Evolutionary conservation across 2,888 invertebrate species (phyloP).

Genomic region (Drosophila seclusa): DNA sequence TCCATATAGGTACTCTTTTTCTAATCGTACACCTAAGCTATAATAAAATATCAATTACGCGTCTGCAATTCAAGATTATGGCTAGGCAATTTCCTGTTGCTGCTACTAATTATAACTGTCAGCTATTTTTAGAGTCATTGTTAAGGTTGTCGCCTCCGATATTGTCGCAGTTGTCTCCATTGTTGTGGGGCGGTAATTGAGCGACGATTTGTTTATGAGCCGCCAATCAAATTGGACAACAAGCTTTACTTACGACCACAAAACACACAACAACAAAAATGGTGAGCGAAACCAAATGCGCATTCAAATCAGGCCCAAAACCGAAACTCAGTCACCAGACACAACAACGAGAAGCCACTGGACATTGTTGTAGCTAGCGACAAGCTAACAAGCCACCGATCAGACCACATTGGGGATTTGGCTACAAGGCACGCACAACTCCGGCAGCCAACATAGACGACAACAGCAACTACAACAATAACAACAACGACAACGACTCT

Average conservation of each 20-base stretch:
- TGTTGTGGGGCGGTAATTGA: slow-evolving; percentile 68
- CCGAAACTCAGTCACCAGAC: slow-evolving; percentile 5
- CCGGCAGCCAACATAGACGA: slow-evolving; percentile 33
- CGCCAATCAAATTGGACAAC: slow-evolving; percentile 68
- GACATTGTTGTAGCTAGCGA: slow-evolving; percentile 44
- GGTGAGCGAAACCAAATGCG: slow-evolving; percentile 63
- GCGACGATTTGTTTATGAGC: slow-evolving; percentile 73
- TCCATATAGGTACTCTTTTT: background rate
- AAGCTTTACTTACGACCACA: slow-evolving; percentile 31
- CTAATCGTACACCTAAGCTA: background rate
- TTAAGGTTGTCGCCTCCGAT: slow-evolving; percentile 50
- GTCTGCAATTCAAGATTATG: slow-evolving; percentile 37
- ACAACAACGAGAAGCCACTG: slow-evolving; percentile 29
- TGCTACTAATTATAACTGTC: slow-evolving; percentile 60
- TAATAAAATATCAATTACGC: slow-evolving; percentile 62
- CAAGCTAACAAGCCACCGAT: slow-evolving; percentile 63
- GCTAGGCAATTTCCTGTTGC: slow-evolving; percentile 65
- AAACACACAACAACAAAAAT: slow-evolving; percentile 46
- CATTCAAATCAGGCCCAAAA: slow-evolving; percentile 67
- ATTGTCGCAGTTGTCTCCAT: slow-evolving; percentile 52
- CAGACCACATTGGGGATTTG: slow-evolving; percentile 54
- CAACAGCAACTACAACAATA: slow-evolving; percentile 27
- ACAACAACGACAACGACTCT: slow-evolving; percentile 27
- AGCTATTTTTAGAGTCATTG: slow-evolving; percentile 45
- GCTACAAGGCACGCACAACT: slow-evolving; percentile 71